phyloP scores from a whole-genome alignment of 2,797 vertebrate genomes.

The Poecilia wingei region DNA sequence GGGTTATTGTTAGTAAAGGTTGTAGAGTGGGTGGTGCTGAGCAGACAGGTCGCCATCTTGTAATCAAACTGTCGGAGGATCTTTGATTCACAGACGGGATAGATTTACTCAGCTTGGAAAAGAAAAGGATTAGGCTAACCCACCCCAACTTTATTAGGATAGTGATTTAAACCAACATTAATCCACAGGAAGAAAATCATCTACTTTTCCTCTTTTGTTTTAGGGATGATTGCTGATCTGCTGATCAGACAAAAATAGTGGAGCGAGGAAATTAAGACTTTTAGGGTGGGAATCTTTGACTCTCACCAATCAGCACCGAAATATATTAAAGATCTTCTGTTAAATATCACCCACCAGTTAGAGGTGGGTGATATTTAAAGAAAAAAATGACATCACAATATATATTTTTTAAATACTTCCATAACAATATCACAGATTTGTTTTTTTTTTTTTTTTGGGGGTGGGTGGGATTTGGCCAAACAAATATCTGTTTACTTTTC shows the following conservation, averaged over 20 bases:
- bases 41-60: constrained; percentile 47
- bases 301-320: no score
- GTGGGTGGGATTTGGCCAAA: no score
- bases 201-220: neutral
- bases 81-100: constrained; percentile 41
- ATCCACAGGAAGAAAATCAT: neutral
- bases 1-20: constrained; percentile 41
- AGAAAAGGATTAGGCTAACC: neutral
- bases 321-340: no score
- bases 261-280: neutral
- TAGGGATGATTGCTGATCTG: neutral
- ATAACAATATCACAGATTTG: no score
- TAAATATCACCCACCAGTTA: no score
- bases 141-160: neutral
- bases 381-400: no score
- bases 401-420: no score
- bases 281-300: neutral
- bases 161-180: neutral
- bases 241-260: neutral
- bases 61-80: constrained; percentile 31
- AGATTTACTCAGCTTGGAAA: neutral
- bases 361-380: no score
- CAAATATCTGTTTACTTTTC: no score
- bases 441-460: no score
- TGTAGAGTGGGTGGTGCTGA: constrained; percentile 45